Base-by-base conservation (phyloP, 2,888 invertebrate genomes). In the Cyrtodaria siliqua region DNA sequence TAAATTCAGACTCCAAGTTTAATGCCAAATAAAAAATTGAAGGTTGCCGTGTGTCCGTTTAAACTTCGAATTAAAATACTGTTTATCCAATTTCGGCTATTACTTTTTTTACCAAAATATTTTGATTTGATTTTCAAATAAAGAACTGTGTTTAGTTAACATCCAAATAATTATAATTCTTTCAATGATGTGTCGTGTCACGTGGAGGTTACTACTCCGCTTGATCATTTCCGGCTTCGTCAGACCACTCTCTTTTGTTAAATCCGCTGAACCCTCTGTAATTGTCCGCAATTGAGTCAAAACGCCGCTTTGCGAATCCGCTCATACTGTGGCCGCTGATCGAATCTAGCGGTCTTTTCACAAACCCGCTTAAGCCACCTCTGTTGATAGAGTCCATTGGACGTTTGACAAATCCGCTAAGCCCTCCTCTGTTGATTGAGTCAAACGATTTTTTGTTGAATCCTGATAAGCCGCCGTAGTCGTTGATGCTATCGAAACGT, bases 321-420 rank as follows among this genome's bases (percentile, higher is more conserved):
- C 38, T 59, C 29, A 79, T 33, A 14, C 74, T 62, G 0, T 57
- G 55, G 12, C 61, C 29, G 40, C 66, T 47, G 26, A 80, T 76
- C 8, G 69, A 66, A 49, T 80, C 80, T 20, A 76, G 55, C 20
- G 69, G 73, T 18, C 75, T 52, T 49, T 80, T 80, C 0, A 66
- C 72, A 52, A 80, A 77, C 14, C 80, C 73, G 8, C 59, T 62
- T 2, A 80, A 44, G 0, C 70, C 73, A 8, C 70, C 67, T 16
- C 69, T 29, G 47, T 62, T 29, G 23, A 80, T 76, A 6, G 72
- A 62, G 52, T 79, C 74, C n/a, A 79, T 52, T 2, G 74, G 56
- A 1, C 64, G 47, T 27, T 79, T 79, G 16, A 50, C 71, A 42
- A 79, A 75, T 16, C 74, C 74, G 12, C 52, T 55, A 18, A 79